A percentile compares a stretch with the other conserved stretches of the same genome.
Conservation (phyloP, 1,140 invertebrate genomes). For the Centruroides sculpturatus region DNA sequence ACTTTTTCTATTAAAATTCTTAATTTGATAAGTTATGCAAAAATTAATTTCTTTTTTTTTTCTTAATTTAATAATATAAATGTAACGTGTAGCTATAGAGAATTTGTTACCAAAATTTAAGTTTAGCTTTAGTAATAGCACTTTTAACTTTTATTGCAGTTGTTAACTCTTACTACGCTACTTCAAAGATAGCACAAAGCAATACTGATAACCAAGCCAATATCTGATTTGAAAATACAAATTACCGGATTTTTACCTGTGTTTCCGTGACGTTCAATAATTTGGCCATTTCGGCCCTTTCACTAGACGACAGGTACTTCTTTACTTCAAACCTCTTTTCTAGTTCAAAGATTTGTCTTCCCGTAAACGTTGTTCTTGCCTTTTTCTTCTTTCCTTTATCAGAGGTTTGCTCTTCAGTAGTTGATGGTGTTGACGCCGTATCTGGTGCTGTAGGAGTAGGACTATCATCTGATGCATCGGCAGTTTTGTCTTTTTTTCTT, state of each 20-base stretch:
- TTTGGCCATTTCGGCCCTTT: constrained; percentile 90
- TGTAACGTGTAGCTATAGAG: too few relatives aligned
- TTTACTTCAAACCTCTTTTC: constrained; percentile 92
- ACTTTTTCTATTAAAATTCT: too few relatives aligned
- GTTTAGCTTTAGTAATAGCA: too few relatives aligned
- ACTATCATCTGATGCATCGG: neutral
- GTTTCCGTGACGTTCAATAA: constrained; percentile 87
- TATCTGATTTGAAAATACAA: too few relatives aligned
- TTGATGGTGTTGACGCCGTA: neutral
- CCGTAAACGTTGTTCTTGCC: constrained; percentile 89
- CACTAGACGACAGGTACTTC: constrained; percentile 90
- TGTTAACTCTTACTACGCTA: too few relatives aligned
- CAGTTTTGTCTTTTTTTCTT: constrained; percentile 8
- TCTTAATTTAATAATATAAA: too few relatives aligned
- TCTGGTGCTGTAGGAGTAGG: neutral
- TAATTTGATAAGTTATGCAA: too few relatives aligned
- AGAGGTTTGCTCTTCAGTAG: constrained; percentile 5
- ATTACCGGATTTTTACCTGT: constrained; percentile 47
- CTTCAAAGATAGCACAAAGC: too few relatives aligned
- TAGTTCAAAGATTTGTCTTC: constrained; percentile 87
- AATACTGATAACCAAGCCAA: too few relatives aligned
- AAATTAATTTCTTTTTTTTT: too few relatives aligned
- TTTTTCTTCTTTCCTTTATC: constrained; percentile 57
- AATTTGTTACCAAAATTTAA: too few relatives aligned
- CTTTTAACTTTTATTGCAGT: too few relatives aligned